Evolutionary conservation across 2,888 invertebrate genomes (phyloP).

Genomic region (Volucella inanis): DNA sequence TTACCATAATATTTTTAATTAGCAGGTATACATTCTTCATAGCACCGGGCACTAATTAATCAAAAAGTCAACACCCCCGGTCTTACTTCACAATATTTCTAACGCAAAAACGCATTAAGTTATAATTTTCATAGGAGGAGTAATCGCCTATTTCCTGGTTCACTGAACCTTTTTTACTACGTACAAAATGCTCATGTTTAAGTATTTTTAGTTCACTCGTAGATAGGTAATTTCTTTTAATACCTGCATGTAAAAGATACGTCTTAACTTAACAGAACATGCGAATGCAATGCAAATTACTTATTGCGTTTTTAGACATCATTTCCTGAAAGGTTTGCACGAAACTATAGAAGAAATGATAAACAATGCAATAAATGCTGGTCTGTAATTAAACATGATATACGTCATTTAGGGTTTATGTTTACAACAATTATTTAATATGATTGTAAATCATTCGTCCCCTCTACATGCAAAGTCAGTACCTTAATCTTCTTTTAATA

Average conservation of each 20-base stretch:
- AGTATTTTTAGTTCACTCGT: neutral
- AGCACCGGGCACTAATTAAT: too few species aligned
- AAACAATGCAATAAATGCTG: neutral
- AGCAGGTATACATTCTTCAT: too few species aligned
- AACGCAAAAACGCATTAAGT: too few species aligned
- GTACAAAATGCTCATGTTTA: conserved; percentile 11
- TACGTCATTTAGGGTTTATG: conserved; percentile 8
- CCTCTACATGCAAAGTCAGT: neutral
- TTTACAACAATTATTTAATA: conserved; percentile 6
- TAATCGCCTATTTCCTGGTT: conserved; percentile 16
- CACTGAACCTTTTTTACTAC: conserved; percentile 2
- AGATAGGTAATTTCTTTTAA: neutral
- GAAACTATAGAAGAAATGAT: neutral
- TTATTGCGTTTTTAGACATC: conserved; percentile 20
- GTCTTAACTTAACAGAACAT: neutral
- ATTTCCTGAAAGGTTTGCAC: conserved; percentile 33
- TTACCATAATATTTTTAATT: too few species aligned
- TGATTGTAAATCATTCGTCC: too few species aligned
- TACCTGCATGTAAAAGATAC: neutral
- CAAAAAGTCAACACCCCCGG: too few species aligned
- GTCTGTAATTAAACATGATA: neutral
- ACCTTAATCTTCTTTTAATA: conserved; percentile 11
- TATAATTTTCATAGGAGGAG: too few species aligned
- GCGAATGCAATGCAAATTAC: conserved; percentile 24
- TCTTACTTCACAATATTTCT: too few species aligned